Evolutionary conservation across 1,140 invertebrate species (phyloP).

Genomic region (Hetaerina americana): DNA sequence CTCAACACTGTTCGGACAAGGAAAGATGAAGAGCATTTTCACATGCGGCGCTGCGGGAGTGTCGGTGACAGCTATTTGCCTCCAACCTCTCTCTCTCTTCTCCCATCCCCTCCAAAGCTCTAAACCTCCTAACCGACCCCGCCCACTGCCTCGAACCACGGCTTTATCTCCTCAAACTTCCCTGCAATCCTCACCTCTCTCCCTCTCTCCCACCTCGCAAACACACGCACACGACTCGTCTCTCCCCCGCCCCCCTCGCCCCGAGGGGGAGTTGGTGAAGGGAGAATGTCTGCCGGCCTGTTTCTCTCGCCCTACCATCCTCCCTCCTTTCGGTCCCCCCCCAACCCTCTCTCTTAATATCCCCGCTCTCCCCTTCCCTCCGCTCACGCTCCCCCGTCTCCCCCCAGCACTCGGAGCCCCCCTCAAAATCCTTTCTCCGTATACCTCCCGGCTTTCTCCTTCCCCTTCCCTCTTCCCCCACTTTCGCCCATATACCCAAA

Average conservation of each 20-base stretch:
- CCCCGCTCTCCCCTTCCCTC: background rate
- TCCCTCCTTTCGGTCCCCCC: too few relatives aligned
- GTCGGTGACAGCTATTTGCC: background rate
- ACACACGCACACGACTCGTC: background rate
- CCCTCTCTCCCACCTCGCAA: background rate
- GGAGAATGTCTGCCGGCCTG: too few relatives aligned
- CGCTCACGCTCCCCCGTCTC: background rate
- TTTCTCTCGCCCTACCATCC: too few relatives aligned
- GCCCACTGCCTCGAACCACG: too few relatives aligned
- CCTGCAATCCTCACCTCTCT: background rate
- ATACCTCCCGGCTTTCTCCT: too few relatives aligned
- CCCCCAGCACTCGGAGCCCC: too few relatives aligned
- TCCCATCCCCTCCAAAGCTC: background rate
- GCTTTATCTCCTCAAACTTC: background rate
- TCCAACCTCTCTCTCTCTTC: too few relatives aligned
- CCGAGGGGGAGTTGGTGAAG: too few relatives aligned
- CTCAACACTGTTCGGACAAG: background rate
- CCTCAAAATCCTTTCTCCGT: too few relatives aligned
- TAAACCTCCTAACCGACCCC: background rate
- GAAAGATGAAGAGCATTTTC: background rate
- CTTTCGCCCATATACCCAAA: too few relatives aligned
- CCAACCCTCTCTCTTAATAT: background rate
- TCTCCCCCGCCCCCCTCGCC: background rate
- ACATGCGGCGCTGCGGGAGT: background rate
- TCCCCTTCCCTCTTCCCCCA: too few relatives aligned